Conservation (phyloP, 1,140 invertebrate genomes). For the Lamellibrachia luymesi region DNA sequence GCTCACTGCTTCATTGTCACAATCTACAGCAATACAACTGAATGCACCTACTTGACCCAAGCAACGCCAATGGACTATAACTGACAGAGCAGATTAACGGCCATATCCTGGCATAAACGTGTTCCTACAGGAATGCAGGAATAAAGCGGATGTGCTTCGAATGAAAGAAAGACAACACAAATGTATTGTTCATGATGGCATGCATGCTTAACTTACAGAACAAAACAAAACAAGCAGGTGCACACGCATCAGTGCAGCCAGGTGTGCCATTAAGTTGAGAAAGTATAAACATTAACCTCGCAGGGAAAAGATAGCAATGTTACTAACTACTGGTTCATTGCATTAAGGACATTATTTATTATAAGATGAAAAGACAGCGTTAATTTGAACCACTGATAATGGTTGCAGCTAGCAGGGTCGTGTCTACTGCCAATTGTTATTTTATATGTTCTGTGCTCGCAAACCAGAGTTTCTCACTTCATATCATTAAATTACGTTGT, state of each 20-base stretch:
- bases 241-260: neutral
- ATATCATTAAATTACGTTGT: neutral
- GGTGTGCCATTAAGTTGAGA: neutral
- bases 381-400: neutral
- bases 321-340: neutral
- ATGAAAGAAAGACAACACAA: neutral
- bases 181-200: neutral
- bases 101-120: no score
- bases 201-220: neutral
- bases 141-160: neutral
- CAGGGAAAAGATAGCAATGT: neutral
- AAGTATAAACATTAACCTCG: neutral
- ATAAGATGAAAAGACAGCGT: neutral
- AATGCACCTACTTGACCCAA: neutral
- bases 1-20: neutral
- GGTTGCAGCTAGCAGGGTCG: neutral
- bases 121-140: no score
- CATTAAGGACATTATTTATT: neutral
- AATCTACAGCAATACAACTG: neutral
- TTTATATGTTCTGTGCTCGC: neutral
- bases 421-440: neutral
- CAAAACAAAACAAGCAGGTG: neutral
- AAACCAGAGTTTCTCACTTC: neutral
- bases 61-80: neutral
- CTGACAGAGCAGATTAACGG: neutral